Base-by-base conservation (phyloP, 2,888 invertebrate species). In the Scrobipalpa atriplicella region DNA sequence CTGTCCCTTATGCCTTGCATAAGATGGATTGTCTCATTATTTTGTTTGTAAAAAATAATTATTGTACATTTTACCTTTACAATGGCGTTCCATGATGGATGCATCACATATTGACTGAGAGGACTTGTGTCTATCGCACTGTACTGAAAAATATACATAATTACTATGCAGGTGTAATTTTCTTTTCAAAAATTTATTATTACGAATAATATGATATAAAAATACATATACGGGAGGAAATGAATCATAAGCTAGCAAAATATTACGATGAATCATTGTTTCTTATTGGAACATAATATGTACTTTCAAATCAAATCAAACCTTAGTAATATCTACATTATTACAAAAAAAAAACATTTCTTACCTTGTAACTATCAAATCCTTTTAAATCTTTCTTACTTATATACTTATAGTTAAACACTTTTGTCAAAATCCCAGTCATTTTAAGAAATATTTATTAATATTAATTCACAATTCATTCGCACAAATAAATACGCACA, bases 71-170 rank as follows among this genome's bases (percentile, higher is more conserved):
- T 93, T 93, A 99, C 99, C 95, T 98, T 95, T 11, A 99, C 98
- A 66, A 97, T 93, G 92, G 95, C 95, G 86, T 99, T 97, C 99
- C 99, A 99, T 87, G 98, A 97, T 39, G 99, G 99, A 89, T 99
- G 99, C 97, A 99, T 99, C 69, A 99, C 95, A 95, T 99, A 99
- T 71, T 97, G 96, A 83, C 99, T 98, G 64, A 99, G 93, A 0
- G 99, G 98, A 78, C 98, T 99, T 19, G 98, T 99, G 83, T 99
- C 99, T 83, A 98, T 93, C 62, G 98, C 97, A 86, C 95, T 98
- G 85, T 99, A 99, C 99, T 99, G 95, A 79, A 96, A 96, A 76
- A 84, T 51, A 63, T 43, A 47, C 5, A 52, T 16, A 3, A 47
- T 47, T 11, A 47, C 6, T 47, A 2, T n/a, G 11, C 29, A 29